Conservation (phyloP, 35 echinoderm and acorn worm genomes). For the Anneissia japonica region DNA sequence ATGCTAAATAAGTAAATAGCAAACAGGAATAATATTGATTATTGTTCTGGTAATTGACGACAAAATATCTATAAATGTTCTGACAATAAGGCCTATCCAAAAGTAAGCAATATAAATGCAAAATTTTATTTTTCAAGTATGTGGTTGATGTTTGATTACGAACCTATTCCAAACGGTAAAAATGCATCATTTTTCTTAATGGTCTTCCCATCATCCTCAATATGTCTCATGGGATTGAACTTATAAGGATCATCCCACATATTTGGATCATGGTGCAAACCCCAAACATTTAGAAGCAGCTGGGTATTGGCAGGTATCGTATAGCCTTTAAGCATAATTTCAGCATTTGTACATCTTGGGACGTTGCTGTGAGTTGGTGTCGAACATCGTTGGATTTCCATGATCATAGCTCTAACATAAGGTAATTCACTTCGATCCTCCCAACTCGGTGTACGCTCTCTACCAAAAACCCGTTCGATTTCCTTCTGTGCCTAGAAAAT, state of each 20-base stretch:
- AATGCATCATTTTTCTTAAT: not conserved
- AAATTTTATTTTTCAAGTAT: too few species aligned
- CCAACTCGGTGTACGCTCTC: slow-evolving; percentile 37
- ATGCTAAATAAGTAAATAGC: too few species aligned
- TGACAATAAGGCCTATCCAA: too few species aligned
- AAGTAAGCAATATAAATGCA: too few species aligned
- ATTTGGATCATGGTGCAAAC: not conserved
- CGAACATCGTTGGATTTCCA: slow-evolving; percentile 57
- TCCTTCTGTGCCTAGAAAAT: slow-evolving; percentile 35
- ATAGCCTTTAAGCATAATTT: slow-evolving; percentile 32
- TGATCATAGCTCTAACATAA: slow-evolving; percentile 51
- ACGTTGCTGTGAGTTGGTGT: slow-evolving; percentile 21
- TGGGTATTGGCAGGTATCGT: slow-evolving; percentile 31
- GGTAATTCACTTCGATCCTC: slow-evolving; percentile 50
- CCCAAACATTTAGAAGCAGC: not conserved
- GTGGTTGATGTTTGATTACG: too few species aligned
- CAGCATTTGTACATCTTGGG: slow-evolving; percentile 23
- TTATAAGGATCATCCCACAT: not conserved
- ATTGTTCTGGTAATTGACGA: too few species aligned
- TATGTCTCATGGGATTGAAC: not conserved
- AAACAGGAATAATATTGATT: too few species aligned
- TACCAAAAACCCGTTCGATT: slow-evolving; percentile 43
- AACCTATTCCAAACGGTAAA: not conserved
- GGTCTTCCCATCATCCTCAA: not conserved
- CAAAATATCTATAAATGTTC: too few species aligned